Conservation (phyloP, 2,888 invertebrate species). For the Drosophila colorata region DNA sequence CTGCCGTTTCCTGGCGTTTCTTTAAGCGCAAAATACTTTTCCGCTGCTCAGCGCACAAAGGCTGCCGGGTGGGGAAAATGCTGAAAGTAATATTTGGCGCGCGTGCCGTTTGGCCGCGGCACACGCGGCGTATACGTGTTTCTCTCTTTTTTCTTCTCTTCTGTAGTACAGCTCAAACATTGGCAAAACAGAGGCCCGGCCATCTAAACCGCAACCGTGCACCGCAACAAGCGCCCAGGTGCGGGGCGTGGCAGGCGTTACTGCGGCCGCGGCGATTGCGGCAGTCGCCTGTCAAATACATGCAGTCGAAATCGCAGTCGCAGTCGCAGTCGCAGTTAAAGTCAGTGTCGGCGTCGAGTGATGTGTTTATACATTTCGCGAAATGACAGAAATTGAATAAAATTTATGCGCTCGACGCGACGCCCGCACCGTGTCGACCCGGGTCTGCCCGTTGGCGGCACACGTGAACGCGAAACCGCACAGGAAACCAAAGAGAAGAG, state of each 20-base stretch:
- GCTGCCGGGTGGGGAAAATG: constrained; percentile 14
- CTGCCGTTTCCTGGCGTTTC: constrained; percentile 64
- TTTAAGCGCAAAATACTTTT: constrained; percentile 75
- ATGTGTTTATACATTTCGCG: constrained; percentile 76
- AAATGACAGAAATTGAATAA: constrained; percentile 80
- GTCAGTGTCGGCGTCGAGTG: constrained; percentile 46
- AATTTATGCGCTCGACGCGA: constrained; percentile 65
- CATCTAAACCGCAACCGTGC: constrained; percentile 58
- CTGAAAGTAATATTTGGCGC: constrained; percentile 71
- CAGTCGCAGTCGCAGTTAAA: constrained; percentile 2
- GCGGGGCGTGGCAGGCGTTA: constrained; percentile 13
- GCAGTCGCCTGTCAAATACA: constrained; percentile 47
- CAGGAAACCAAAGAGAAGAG: constrained; percentile 45
- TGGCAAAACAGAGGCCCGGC: constrained; percentile 44
- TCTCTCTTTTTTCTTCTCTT: not conserved
- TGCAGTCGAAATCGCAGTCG: constrained; percentile 4
- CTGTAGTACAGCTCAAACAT: constrained; percentile 47
- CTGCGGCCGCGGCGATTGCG: constrained; percentile 41
- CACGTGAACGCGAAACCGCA: constrained; percentile 49
- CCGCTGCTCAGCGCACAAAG: constrained; percentile 48
- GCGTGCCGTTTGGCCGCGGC: constrained; percentile 61
- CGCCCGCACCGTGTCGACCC: constrained; percentile 18
- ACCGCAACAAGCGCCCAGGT: constrained; percentile 42
- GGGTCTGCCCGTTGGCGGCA: constrained; percentile 4
- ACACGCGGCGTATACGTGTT: constrained; percentile 58